Base-by-base conservation (phyloP, 1,140 invertebrate genomes). In the Drosophila cardini region DNA sequence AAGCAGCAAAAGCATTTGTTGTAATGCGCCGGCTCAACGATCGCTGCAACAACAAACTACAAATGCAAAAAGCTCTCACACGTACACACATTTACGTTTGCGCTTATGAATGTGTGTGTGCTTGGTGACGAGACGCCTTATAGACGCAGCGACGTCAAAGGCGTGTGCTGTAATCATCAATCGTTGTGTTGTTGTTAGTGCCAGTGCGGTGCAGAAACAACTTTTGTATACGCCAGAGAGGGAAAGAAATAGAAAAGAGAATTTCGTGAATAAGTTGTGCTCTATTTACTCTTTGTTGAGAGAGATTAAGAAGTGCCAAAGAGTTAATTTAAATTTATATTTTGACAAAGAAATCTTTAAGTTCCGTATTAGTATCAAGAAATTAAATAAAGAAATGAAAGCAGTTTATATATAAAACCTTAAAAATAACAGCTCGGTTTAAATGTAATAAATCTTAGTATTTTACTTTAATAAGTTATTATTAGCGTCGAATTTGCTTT, bases 91-190 rank as follows among this genome's bases (percentile, higher is more conserved):
- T 26, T 26, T 30, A 34, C 11, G 34, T 30, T 32, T 10, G 13
- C 43, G 36, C 15, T 10, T 40, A 18, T 56, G 9, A 13, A 18
- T 38, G 69, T 57, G 60, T 71, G 36, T 57, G 73, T 48, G 68
- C 69, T 75, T 74, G 76, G 50, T 34, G 76, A 72, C 76, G 80
- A 76, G 79, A 83, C 83, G 82, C 62, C 57, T 79, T 71, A 81
- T 82, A 84, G 81, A 84, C 81, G 78, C 38, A 46, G 52, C 82
- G 82, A 86, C 82, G 82, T 86, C 81, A 81, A 73, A 81, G 73
- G 75, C 62, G 60, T 71, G 57, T 78, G 72, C 48, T 75, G 76
- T 78, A 75, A 78, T 78, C 72, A 55, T 62, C 46, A 26, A 26
- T 45, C 36, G 18, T 16, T 9, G 52, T 67, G 53, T 40, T 62